Evolutionary conservation across 2,888 invertebrate genomes (phyloP).

Genomic region (Geophilus truncorum): DNA sequence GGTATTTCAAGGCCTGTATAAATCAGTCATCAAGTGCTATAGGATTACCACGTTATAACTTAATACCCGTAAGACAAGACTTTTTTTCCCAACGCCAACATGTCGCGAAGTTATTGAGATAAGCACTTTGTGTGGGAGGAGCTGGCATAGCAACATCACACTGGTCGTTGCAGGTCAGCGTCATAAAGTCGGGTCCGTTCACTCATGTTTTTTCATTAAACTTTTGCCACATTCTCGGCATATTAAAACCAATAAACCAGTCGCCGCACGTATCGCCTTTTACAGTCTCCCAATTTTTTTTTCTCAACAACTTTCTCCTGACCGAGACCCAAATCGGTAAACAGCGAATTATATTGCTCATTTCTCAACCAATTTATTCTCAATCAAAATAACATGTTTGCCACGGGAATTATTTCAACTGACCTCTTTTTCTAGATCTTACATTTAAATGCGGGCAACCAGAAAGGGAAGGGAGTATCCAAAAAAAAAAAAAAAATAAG

Average conservation of each 20-base stretch:
- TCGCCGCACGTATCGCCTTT: neutral
- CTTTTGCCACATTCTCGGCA: neutral
- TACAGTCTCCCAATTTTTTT: neutral
- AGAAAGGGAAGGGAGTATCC: neutral
- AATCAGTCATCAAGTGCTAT: too few species aligned
- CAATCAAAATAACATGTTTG: neutral
- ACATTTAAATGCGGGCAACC: neutral
- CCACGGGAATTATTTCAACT: neutral
- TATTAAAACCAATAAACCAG: neutral
- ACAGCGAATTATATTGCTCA: neutral
- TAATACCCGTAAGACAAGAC: too few species aligned
- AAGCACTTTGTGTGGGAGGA: neutral
- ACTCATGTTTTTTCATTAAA: neutral
- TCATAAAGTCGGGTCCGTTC: neutral
- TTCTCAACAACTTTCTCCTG: neutral
- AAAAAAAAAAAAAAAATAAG: constrained; percentile 1
- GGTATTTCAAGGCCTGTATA: too few species aligned
- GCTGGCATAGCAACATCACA: neutral
- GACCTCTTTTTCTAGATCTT: neutral
- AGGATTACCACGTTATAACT: too few species aligned
- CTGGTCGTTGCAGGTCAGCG: neutral
- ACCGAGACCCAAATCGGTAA: neutral
- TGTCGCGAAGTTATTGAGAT: neutral
- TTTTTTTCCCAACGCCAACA: neutral
- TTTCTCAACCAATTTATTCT: neutral